A percentile compares a stretch with the other conserved stretches of the same genome.
phyloP scores from a whole-genome alignment of 2,113 vertebrate genomes.

The Podilymbus podiceps region DNA sequence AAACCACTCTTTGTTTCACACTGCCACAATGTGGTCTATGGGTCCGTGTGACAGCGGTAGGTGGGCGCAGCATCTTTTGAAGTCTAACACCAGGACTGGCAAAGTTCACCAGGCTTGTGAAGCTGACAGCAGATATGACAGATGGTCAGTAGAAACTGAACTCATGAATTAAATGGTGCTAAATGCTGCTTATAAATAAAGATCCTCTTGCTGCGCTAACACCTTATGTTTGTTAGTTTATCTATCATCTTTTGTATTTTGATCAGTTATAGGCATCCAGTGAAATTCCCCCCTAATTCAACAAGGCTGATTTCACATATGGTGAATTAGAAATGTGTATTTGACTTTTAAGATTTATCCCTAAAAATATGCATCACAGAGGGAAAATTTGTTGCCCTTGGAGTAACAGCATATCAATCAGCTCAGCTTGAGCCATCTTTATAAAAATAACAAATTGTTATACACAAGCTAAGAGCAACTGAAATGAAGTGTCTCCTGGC shows the following conservation, averaged over 20 bases:
- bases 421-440: not conserved
- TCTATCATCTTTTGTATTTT: not conserved
- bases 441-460: not conserved
- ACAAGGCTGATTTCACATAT: not conserved
- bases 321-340: not conserved
- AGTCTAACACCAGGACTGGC: slow-evolving; percentile 24
- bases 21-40: not conserved
- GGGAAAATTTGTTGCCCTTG: not conserved
- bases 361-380: not conserved
- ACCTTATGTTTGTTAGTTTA: slow-evolving; percentile 2
- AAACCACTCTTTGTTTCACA: not conserved
- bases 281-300: not conserved
- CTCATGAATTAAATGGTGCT: slow-evolving; percentile 11
- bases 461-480: not conserved
- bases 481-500: not conserved
- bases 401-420: not conserved
- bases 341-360: not conserved
- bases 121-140: slow-evolving; percentile 37
- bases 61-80: not conserved
- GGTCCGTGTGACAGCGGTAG: not conserved
- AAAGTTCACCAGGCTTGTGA: not conserved
- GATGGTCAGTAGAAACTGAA: slow-evolving; percentile 22
- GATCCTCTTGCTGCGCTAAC: not conserved
- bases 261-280: not conserved
- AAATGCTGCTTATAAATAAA: slow-evolving; percentile 24